phyloP scores from a whole-genome alignment of 2,113 vertebrate genomes.

The Nerophis ophidion region DNA sequence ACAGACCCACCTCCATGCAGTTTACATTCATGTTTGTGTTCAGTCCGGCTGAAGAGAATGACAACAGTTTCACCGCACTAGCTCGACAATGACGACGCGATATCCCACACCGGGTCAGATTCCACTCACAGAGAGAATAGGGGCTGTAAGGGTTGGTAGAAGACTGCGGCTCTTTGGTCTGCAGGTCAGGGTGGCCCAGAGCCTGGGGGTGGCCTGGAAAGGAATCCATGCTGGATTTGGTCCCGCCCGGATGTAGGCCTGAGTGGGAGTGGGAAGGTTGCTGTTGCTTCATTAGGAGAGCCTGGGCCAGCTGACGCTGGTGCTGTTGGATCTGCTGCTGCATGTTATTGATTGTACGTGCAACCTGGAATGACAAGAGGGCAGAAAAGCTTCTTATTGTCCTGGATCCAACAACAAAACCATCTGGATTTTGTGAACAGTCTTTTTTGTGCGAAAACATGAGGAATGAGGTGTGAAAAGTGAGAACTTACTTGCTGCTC shows the following conservation, averaged over 20 bases:
- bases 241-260: conserved; percentile 86
- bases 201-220: conserved; percentile 87
- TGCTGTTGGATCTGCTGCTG: conserved; percentile 99
- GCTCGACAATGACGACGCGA: neutral
- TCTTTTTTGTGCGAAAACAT: neutral
- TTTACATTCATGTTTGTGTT: conserved; percentile 93
- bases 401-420: neutral
- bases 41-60: conserved; percentile 80
- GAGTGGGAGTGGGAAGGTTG: conserved; percentile 76
- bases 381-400: neutral
- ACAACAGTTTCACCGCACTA: conserved; percentile 12
- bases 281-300: conserved; percentile 89
- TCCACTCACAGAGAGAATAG: conserved; percentile 86
- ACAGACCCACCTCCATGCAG: conserved; percentile 89
- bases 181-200: conserved; percentile 89
- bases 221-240: conserved; percentile 90
- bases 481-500: conserved; percentile 93
- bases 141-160: conserved; percentile 88
- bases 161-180: conserved; percentile 99
- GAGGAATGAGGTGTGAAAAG: neutral
- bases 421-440: neutral
- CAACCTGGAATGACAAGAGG: conserved; percentile 74
- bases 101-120: neutral
- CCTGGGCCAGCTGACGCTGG: conserved; percentile 99
- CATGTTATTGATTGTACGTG: conserved; percentile 99